Evolutionary conservation across 2,888 invertebrate genomes (phyloP).

Genomic region (Hymenopus coronatus): DNA sequence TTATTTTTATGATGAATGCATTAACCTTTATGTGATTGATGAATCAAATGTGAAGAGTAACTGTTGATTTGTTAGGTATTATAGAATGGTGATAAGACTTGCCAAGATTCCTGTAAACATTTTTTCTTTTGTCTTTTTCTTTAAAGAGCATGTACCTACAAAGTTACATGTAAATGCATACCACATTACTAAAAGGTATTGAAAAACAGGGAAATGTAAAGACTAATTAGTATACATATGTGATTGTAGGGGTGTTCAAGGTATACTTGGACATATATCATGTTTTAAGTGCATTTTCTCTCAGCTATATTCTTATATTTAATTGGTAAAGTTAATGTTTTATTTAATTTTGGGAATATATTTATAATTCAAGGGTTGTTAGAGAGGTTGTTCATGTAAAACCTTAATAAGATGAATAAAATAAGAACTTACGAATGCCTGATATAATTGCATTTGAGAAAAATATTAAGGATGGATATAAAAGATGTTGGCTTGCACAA

Average conservation of each 20-base stretch:
- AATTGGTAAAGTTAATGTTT: no score
- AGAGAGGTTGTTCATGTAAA: no score
- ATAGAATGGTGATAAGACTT: neutral
- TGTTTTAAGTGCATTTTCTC: neutral
- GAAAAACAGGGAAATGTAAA: neutral
- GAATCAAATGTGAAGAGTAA: neutral
- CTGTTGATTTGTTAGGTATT: neutral
- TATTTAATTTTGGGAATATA: neutral
- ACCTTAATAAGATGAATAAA: no score
- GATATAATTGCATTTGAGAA: neutral
- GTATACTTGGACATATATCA: neutral
- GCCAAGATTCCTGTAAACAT: neutral
- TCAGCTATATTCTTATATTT: no score
- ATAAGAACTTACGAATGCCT: no score
- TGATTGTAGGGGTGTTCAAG: neutral
- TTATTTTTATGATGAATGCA: slow-evolving; percentile 20
- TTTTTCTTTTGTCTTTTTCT: neutral
- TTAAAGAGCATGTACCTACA: neutral
- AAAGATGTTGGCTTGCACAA: neutral
- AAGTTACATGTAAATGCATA: neutral
- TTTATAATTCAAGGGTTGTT: no score
- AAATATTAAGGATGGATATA: neutral
- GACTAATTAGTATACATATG: neutral
- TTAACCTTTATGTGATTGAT: neutral
- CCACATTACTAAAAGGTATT: neutral